phyloP scores from a whole-genome alignment of 2,888 invertebrate species.

The Machimus rusticus region DNA sequence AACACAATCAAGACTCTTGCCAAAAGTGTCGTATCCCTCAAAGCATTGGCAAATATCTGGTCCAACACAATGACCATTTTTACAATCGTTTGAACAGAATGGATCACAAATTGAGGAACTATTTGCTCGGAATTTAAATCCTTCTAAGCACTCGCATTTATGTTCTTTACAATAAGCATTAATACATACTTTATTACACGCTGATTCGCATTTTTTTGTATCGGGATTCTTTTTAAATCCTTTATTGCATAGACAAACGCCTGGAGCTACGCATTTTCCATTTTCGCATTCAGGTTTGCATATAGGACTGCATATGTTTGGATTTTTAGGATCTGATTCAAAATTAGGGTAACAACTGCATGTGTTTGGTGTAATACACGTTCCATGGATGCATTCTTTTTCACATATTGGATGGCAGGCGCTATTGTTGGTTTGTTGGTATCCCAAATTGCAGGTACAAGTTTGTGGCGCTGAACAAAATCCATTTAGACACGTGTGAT shows the following conservation, averaged over 20 bases:
- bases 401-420: conserved; percentile 55
- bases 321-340: background rate
- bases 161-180: conserved; percentile 59
- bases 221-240: background rate
- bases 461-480: conserved; percentile 66
- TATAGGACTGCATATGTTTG: background rate
- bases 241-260: background rate
- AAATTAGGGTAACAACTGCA: conserved; percentile 9
- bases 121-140: conserved; percentile 53
- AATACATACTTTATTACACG: conserved; percentile 65
- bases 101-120: conserved; percentile 55
- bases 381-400: conserved; percentile 36
- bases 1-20: background rate
- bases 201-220: conserved; percentile 54
- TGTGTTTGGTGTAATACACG: conserved; percentile 24
- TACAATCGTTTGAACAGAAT: conserved; percentile 57
- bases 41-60: conserved; percentile 57
- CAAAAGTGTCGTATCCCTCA: conserved; percentile 49
- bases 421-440: conserved; percentile 40
- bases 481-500: conserved; percentile 60
- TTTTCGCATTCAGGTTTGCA: conserved; percentile 34
- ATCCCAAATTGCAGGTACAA: conserved; percentile 68
- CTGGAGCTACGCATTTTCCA: conserved; percentile 48
- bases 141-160: conserved; percentile 23
- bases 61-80: conserved; percentile 63